A percentile compares a stretch with the other conserved stretches of the same genome.
These are phyloP conservation scores for Drosophila littoralis DNA, from an alignment of 1,140 invertebrate genomes.

Conservation along the genomic window DNA sequence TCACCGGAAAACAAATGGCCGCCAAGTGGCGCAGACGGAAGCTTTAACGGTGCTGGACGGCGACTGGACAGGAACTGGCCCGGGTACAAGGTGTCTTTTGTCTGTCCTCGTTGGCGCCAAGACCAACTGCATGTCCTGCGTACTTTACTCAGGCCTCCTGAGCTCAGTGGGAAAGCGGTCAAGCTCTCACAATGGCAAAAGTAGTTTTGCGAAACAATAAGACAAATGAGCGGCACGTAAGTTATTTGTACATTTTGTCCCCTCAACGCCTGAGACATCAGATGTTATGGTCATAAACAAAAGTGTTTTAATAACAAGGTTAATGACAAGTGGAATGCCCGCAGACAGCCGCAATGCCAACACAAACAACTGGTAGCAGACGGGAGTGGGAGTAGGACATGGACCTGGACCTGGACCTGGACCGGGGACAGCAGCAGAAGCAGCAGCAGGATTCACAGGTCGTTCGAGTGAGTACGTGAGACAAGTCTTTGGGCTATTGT, in stretches of 20 bases:
- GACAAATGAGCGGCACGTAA: slow-evolving; percentile 82
- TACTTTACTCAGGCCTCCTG: not conserved
- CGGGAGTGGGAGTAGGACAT: not conserved
- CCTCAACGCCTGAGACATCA: slow-evolving; percentile 58
- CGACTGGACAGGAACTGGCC: slow-evolving; percentile 18
- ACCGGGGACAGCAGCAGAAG: not conserved
- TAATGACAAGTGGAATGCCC: slow-evolving; percentile 82
- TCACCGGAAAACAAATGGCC: slow-evolving; percentile 76
- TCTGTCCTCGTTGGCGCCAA: slow-evolving; percentile 11
- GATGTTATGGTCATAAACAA: slow-evolving; percentile 83
- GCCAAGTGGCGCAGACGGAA: slow-evolving; percentile 34
- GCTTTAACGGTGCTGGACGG: slow-evolving; percentile 10
- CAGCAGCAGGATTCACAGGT: slow-evolving; percentile 4
- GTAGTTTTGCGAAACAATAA: slow-evolving; percentile 41
- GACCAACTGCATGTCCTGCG: not conserved
- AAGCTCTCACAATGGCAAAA: slow-evolving; percentile 1
- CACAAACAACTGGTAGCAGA: slow-evolving; percentile 10
- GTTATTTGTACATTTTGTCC: slow-evolving; percentile 70
- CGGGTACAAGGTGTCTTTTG: slow-evolving; percentile 14
- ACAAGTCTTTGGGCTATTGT: slow-evolving; percentile 15
- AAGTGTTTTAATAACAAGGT: slow-evolving; percentile 84
- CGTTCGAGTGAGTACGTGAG: slow-evolving; percentile 47
- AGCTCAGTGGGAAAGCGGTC: not conserved
- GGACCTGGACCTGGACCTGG: no score
- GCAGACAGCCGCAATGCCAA: slow-evolving; percentile 27